Evolutionary conservation across 2,888 invertebrate species (phyloP).

Genomic region (Callyntrura guangdongensis): DNA sequence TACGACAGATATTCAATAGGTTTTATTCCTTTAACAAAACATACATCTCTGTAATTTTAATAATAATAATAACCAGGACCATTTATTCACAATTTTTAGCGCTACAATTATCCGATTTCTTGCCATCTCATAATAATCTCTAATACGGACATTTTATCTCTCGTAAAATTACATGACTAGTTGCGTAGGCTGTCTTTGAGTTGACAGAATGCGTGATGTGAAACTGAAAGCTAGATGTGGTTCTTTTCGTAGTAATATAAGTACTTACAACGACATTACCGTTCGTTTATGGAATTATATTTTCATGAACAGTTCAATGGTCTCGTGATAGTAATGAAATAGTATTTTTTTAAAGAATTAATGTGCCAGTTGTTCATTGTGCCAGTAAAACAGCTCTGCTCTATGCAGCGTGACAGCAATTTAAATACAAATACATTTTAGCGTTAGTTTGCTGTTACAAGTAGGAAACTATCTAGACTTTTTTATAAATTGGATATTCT

Average conservation of each 20-base stretch:
- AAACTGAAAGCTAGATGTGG: constrained; percentile 32
- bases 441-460: background rate
- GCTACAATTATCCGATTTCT: constrained; percentile 35
- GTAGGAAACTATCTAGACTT: background rate
- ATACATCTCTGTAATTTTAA: constrained; percentile 16
- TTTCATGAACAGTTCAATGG: constrained; percentile 39
- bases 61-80: constrained; percentile 5
- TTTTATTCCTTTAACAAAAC: constrained; percentile 1
- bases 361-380: constrained; percentile 55
- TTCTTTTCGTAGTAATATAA: constrained; percentile 36
- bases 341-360: constrained; percentile 21
- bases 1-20: constrained; percentile 31
- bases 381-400: constrained; percentile 12
- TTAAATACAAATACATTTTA: background rate
- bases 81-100: background rate
- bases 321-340: constrained; percentile 39
- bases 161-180: constrained; percentile 23
- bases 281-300: constrained; percentile 36
- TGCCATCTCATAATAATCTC: constrained; percentile 6
- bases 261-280: background rate
- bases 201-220: constrained; percentile 67
- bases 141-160: constrained; percentile 27
- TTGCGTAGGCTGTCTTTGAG: constrained; percentile 14
- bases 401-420: background rate
- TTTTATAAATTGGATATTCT: background rate